phyloP scores from a whole-genome alignment of 2,797 vertebrate genomes.

The Sebastes diploproa region DNA sequence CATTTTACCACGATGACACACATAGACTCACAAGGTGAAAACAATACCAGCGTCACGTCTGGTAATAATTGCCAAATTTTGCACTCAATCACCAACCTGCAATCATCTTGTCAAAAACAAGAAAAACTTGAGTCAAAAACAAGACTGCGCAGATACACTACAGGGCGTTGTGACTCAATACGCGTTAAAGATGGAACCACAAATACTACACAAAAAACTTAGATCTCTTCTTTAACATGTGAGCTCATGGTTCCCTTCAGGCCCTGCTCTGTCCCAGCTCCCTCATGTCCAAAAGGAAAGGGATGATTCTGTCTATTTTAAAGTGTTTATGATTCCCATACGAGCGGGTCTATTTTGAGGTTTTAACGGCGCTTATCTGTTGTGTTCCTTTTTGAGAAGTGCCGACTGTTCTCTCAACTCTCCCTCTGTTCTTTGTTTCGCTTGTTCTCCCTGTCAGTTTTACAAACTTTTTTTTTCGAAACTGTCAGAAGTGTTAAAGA shows the following conservation, averaged over 20 bases:
- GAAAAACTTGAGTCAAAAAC: background rate
- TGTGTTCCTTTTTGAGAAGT: constrained; percentile 16
- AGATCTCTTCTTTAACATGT: background rate
- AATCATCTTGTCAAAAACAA: background rate
- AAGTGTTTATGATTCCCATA: constrained; percentile 56
- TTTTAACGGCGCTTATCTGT: constrained; percentile 10
- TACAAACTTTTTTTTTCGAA: background rate
- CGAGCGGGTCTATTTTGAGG: constrained; percentile 49
- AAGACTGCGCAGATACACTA: background rate
- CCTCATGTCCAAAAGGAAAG: background rate
- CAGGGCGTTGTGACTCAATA: background rate
- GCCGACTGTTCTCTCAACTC: background rate
- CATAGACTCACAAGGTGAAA: background rate
- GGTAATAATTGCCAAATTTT: background rate
- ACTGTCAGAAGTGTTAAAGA: background rate
- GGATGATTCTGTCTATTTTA: constrained; percentile 40
- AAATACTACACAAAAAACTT: background rate
- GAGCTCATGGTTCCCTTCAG: background rate
- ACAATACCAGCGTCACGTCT: background rate
- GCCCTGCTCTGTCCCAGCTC: background rate
- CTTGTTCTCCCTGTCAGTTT: constrained; percentile 5
- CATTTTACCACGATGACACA: background rate
- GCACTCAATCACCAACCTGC: background rate
- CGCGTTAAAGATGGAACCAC: background rate
- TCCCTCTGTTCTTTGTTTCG: constrained; percentile 19